Evolutionary conservation across 2,888 invertebrate genomes (phyloP).

Genomic region (Diaphora mendica): DNA sequence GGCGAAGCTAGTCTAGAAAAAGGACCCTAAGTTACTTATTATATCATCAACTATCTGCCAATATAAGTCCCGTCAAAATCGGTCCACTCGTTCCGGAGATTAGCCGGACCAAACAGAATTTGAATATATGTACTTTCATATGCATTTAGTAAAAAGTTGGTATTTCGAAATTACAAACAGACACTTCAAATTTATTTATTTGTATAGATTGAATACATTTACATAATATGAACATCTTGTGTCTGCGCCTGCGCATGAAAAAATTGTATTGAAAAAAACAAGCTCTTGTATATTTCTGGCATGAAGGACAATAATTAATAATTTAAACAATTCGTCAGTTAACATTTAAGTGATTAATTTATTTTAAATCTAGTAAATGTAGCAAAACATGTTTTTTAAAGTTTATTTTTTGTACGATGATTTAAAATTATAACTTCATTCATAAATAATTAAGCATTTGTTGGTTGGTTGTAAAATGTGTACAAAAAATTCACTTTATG

Average conservation of each 20-base stretch:
- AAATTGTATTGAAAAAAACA: neutral
- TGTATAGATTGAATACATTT: neutral
- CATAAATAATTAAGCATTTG: neutral
- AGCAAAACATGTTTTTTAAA: neutral
- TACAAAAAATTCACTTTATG: neutral
- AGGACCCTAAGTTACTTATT: no score
- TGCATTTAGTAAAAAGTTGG: no score
- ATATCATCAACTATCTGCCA: no score
- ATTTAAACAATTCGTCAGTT: neutral
- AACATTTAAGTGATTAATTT: neutral
- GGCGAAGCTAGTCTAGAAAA: no score
- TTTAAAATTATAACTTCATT: neutral
- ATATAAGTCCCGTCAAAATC: no score
- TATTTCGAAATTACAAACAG: no score
- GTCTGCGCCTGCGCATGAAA: neutral
- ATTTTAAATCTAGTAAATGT: no score
- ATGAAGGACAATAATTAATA: neutral
- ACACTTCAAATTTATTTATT: no score
- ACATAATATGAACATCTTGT: neutral
- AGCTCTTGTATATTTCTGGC: neutral
- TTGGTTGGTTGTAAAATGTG: neutral
- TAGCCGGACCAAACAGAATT: no score
- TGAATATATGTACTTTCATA: no score
- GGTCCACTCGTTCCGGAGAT: no score
- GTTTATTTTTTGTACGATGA: neutral